A percentile compares a stretch with the other conserved stretches of the same genome.
phyloP scores from a whole-genome alignment of 2,797 vertebrate species.

The Hydrocynus forskahlii region DNA sequence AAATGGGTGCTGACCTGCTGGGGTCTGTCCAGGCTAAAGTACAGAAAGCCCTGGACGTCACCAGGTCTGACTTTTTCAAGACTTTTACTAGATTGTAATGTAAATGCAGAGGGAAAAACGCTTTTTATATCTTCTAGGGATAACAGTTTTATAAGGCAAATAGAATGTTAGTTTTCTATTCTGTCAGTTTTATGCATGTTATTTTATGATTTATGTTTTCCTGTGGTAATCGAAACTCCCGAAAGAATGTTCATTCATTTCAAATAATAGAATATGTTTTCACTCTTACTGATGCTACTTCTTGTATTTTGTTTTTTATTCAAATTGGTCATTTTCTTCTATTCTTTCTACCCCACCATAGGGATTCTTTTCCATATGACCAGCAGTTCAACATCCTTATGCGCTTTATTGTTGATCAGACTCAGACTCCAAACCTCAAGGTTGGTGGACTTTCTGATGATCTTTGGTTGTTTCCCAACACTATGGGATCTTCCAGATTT shows the following conservation, averaged over 20 bases:
- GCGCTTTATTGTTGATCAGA: conserved; percentile 97
- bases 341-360: conserved; percentile 58
- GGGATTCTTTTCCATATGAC: conserved; percentile 94
- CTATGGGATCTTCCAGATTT: neutral
- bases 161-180: too few relatives aligned
- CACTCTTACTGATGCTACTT: too few relatives aligned
- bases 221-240: too few relatives aligned
- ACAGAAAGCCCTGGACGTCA: conserved; percentile 94
- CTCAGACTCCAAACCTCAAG: conserved; percentile 95
- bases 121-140: neutral
- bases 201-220: neutral
- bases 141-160: neutral
- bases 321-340: neutral
- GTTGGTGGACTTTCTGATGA: conserved; percentile 66
- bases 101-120: too few relatives aligned
- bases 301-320: neutral
- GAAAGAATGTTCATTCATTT: too few relatives aligned
- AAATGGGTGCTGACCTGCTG: conserved; percentile 95
- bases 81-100: neutral
- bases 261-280: too few relatives aligned
- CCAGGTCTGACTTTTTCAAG: conserved; percentile 78
- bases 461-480: too few relatives aligned
- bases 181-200: neutral
- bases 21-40: conserved; percentile 97
- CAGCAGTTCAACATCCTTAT: conserved; percentile 98